Base-by-base conservation (phyloP, 2,113 vertebrate species). In the Dromiciops gliroides region DNA sequence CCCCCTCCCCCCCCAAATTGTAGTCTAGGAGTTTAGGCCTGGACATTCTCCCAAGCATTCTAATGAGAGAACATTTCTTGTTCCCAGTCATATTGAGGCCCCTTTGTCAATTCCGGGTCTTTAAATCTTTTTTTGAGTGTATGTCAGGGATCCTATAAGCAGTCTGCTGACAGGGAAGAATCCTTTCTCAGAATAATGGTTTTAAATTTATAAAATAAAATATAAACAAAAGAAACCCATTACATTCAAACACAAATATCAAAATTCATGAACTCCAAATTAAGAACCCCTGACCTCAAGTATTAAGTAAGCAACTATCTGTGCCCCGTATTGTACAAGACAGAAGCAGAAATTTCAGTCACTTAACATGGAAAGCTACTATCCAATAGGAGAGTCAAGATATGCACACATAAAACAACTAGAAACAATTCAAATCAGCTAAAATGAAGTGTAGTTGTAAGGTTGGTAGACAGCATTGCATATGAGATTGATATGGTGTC, bases 21-120 rank as follows among this genome's bases (percentile, higher is more conserved):
- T 22, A 48, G 16, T 83, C 37, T 23, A 44, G 7, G 19, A 44
- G 37, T 44, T 19, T 94, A 89, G 0, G 90, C 89, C n/a, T 50
- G 28, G 44, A 67, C 51, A 49, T 28, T 31, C 53, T 51, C 22
- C 47, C 44, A 37, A 83, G n/a, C 51, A 23, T 60, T 93, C 90
- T 92, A 93, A 75, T 93, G 94, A 93, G 93, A 90, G 23, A 53
- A 90, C 37, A 0, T 19, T 94, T 91, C 95, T 83, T 83, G 12
- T 44, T 16, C 92, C 89, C 75, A 37, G 91, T 94, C 60, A 91
- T 51, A 90, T 92, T 23, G 37, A 48, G 51, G 93, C 37, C 49
- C 94, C 31, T 51, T 94, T 89, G 56, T 53, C 93, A 90, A 28
- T 28, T 48, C 50, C 75, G 94, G 53, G n/a, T 92, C 60, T 67